Base-by-base conservation (phyloP, 2,888 invertebrate species). In the Celastrina argiolus region DNA sequence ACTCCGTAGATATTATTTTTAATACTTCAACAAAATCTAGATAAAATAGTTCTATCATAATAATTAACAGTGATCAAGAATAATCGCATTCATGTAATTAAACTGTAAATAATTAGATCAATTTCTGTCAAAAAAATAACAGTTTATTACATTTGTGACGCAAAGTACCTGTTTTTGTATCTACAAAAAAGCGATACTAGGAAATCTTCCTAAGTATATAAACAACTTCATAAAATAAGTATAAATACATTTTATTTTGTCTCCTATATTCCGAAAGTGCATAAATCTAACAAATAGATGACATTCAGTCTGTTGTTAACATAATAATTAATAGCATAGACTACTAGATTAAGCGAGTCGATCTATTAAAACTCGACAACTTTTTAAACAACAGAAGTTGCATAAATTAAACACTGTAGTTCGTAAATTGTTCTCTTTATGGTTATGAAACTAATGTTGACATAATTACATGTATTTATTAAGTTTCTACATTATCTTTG, bases 341-440 rank as follows among this genome's bases (percentile, higher is more conserved):
- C 59, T 59, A 59, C 59, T 34, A 18, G 59, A 59, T 59, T 34
- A 18, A 59, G 59, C 58, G 18, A 59, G 34, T 18, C 5, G 59
- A 5, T 34, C 59, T 12, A 59, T 59, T 59, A 59, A 59, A 31
- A 34, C 51, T 14, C 22, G 26, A 34, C 34, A 34, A 36, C 34
- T 31, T 58, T 58, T 58, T 31, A 31, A 31, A 58, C 31, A 31
- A 28, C n/a, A 28, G 18, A 59, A 34, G 8, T 4, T 34, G 59
- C 18, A 34, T 59, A 51, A 22, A 51, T 51, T 22, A 51, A 22
- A 36, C 10, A 36, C 10, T 8, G 34, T 5, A 59, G 36, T 34
- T 16, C 18, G 36, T 59, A 59, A 59, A 59, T 59, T 34, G 5
- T 34, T 16, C 10, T 16, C 16, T 34, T 34, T 36, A 59, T 59